Base-by-base conservation (phyloP, 2,113 vertebrate species). In the Ardeotis arabs region DNA sequence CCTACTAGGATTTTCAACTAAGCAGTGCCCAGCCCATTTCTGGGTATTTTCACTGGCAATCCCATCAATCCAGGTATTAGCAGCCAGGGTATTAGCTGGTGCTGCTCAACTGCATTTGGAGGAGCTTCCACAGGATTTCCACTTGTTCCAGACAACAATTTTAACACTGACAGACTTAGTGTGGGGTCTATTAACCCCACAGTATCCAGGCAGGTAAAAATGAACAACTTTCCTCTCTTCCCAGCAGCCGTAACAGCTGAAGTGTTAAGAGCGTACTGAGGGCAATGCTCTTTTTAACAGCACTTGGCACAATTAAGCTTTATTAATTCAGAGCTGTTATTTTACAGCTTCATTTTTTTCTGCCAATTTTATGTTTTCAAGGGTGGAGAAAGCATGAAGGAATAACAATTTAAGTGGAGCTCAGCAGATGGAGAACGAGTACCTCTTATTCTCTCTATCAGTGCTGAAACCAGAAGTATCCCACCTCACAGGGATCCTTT, bases 301-400 rank as follows among this genome's bases (percentile, higher is more conserved):
- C 91, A 82, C 59, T 97, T 95, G 88, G 93, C 91, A 93, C 64
- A 95, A 95, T 92, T 95, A 93, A 12, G 7, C 80, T 95, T 94
- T 94, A 95, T 91, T 96, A 97, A 96, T 95, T 87, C 62, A 33
- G 88, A 96, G 59, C 64, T 93, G 88, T 86, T 94, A 93, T 89
- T 97, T 96, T 95, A 93, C 53, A 88, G 90, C n/a, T 95, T 93
- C 68, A 76, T 96, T 97, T 97, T 50, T 93, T 97, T 93, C 93
- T 95, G 90, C 76, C 73, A 92, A 64, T 95, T 96, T 95, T 95
- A 80, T 86, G 63, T 87, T 89, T 95, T 75, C 90, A 95, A 95
- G 59, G 53, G 84, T 74, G 62, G 69, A 83, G 64, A 93, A 95
- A 95, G 68, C 60, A 90, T 41, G 47, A 93, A 97, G 39, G 62